Evolutionary conservation across 2,888 invertebrate species (phyloP), one percentile per base, ranked within the genome.

Genomic region (Lampropteryx suffumata): DNA sequence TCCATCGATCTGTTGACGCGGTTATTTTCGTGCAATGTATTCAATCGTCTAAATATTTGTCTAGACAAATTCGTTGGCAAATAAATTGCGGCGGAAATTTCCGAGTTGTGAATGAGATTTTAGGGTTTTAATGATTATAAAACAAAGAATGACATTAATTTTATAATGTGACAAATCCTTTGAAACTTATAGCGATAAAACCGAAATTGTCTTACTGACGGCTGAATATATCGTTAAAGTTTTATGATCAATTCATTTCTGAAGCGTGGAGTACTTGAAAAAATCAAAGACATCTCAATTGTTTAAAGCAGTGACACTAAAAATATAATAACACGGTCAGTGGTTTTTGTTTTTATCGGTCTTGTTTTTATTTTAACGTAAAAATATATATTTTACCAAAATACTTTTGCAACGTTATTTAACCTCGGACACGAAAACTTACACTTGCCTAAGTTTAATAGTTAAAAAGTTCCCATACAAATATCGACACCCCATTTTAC

Each of bases 1-100:
- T 58, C 51, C 50, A 49, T 48, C 48, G 50, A 42, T 32, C 49
- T 50, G 27, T 53, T 34, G 29, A 30, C 29, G 28, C 11, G 4
- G 33, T 26, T 49, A 44, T 47, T 40, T 44, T 26, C 24, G 21
- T 11, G 12, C 36, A 37, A 48, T 42, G 37, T 35, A 43, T 37
- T 42, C 13, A 32, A 34, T 50, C 37, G 33, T 41, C 42, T 34
- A 33, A 50, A 41, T 28, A 40, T 47, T 29, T n/a, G 47, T 43
- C 43, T 55, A 44, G 47, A 55, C 47, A 35, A 51, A 33, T 37
- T 28, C 21, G 44, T 44, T 44, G 30, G 39, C 42, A 39, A 27
- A 33, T n/a, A 26, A 21, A 17, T 30, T 24, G 28, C 14, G 30
- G 24, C 12, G 28, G 13, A 42, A 36, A 46, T 47, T 39, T 52